These are phyloP conservation scores for Zaprionus ghesquierei DNA, from an alignment of 1,140 invertebrate species.

Conservation along the genomic window DNA sequence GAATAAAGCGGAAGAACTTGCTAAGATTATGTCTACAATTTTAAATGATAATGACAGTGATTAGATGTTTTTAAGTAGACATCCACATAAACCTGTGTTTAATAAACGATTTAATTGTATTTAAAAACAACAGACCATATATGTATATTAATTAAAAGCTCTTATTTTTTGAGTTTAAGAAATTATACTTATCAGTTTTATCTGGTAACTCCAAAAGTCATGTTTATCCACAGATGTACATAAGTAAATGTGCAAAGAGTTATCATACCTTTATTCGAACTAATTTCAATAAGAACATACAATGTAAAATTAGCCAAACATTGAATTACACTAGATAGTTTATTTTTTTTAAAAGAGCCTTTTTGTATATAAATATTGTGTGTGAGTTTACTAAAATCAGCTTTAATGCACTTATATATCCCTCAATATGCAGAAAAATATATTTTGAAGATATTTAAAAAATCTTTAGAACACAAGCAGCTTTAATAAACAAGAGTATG, in stretches of 20 bases:
- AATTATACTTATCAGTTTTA: not conserved
- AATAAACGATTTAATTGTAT: not conserved
- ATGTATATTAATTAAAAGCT: not conserved
- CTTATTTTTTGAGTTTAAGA: not conserved
- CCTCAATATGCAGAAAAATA: conserved; percentile 34
- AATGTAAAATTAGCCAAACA: not conserved
- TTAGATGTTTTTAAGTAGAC: conserved; percentile 18
- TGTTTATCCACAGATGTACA: not conserved
- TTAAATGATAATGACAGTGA: conserved; percentile 61
- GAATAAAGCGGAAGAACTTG: conserved; percentile 53
- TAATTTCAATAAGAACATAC: not conserved
- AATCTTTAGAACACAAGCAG: conserved; percentile 22
- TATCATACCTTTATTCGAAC: not conserved
- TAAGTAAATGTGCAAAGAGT: not conserved
- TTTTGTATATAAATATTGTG: not conserved
- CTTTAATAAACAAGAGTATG: conserved; percentile 25
- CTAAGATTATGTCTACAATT: conserved; percentile 55
- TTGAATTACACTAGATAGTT: not conserved
- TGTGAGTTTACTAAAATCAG: conserved; percentile 2
- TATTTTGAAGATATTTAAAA: conserved; percentile 24
- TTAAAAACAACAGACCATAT: not conserved
- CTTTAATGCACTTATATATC: conserved; percentile 1
- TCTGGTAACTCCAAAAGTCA: not conserved
- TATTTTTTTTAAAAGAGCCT: not conserved
- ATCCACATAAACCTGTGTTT: not conserved